phyloP scores from a whole-genome alignment of 2,888 invertebrate species.

The Thyatira batis region DNA sequence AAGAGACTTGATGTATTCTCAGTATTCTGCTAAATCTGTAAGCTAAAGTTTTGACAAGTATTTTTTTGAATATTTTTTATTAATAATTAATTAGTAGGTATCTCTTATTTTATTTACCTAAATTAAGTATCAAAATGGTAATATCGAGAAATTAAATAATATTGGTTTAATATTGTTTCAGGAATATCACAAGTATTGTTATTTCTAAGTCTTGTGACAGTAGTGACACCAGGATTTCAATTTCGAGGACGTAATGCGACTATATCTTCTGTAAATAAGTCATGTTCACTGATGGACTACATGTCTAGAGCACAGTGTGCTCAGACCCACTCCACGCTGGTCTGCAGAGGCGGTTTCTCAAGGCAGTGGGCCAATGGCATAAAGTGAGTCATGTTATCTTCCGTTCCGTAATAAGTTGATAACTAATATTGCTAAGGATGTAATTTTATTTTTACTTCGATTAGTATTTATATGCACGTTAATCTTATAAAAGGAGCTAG shows the following conservation, averaged over 20 bases:
- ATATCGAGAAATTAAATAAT: background rate
- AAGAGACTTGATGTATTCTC: too few relatives aligned
- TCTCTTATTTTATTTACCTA: too few relatives aligned
- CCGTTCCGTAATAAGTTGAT: too few relatives aligned
- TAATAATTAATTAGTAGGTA: too few relatives aligned
- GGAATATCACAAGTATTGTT: conserved; percentile 32
- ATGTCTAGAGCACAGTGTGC: conserved; percentile 43
- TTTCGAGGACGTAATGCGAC: conserved; percentile 40
- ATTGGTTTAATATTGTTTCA: conserved; percentile 29
- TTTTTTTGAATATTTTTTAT: too few relatives aligned
- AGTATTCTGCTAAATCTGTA: too few relatives aligned
- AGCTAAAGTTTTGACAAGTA: too few relatives aligned
- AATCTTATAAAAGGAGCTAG: too few relatives aligned
- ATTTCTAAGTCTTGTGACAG: conserved; percentile 38
- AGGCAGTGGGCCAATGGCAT: conserved; percentile 49
- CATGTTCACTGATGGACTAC: conserved; percentile 55
- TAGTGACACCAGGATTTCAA: conserved; percentile 48
- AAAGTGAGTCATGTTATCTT: conserved; percentile 42
- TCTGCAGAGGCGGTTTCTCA: conserved; percentile 54
- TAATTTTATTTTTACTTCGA: too few relatives aligned
- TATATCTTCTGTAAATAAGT: conserved; percentile 23
- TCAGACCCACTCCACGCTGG: conserved; percentile 35
- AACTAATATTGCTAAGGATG: too few relatives aligned
- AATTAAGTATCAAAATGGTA: background rate
- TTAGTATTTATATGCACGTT: too few relatives aligned